Conservation (phyloP, 2,113 vertebrate genomes). For the Chaetodon trifascialis region DNA sequence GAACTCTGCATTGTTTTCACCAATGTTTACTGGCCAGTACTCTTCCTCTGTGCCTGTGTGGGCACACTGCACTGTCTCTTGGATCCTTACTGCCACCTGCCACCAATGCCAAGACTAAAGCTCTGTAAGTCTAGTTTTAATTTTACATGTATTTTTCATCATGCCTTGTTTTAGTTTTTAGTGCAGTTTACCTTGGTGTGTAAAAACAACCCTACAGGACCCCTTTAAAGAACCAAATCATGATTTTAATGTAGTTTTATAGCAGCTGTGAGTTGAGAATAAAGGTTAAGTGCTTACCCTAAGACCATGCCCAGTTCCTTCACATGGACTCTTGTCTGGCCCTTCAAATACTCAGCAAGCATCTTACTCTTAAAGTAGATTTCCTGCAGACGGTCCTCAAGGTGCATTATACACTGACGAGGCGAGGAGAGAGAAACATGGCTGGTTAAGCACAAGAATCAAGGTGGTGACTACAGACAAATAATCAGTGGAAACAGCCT, state of each 20-base stretch:
- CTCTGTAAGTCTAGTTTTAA: too few relatives aligned
- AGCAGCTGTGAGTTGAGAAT: not conserved
- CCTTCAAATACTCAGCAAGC: conserved; percentile 97
- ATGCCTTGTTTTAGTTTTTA: too few relatives aligned
- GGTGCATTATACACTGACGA: conserved; percentile 96
- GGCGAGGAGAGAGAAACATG: not conserved
- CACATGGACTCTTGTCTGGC: conserved; percentile 97
- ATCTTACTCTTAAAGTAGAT: conserved; percentile 99
- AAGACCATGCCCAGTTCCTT: conserved; percentile 96
- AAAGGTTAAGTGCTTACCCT: conserved; percentile 85
- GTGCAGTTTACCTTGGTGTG: too few relatives aligned
- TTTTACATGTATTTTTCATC: too few relatives aligned
- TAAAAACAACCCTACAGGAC: not conserved
- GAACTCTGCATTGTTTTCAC: too few relatives aligned
- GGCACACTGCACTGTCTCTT: not conserved
- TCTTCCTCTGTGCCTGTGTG: not conserved
- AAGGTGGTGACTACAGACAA: too few relatives aligned
- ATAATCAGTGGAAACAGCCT: not conserved
- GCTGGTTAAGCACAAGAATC: not conserved
- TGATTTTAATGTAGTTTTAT: not conserved
- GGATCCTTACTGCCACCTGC: not conserved
- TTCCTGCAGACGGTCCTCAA: conserved; percentile 97
- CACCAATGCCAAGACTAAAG: too few relatives aligned
- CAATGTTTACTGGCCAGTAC: not conserved
- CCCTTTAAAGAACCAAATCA: not conserved